These are phyloP conservation scores for Molossus alvarezi DNA, from an alignment of 2,797 vertebrate species.

Conservation along the genomic window DNA sequence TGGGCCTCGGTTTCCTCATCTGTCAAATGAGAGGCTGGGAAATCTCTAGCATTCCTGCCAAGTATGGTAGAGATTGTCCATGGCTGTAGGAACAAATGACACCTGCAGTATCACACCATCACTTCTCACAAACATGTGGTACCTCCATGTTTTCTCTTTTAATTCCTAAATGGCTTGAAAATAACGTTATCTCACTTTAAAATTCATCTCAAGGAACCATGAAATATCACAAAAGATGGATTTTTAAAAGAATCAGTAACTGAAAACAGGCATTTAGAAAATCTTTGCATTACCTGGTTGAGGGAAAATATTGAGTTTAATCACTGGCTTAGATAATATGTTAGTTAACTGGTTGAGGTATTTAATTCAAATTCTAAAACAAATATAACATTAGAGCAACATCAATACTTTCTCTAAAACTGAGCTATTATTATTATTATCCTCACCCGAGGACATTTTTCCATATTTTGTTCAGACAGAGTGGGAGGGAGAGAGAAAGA, in stretches of 20 bases:
- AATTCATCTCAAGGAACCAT: conserved; percentile 14
- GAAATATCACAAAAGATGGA: not conserved
- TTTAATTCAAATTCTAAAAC: not conserved
- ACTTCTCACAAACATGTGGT: not conserved
- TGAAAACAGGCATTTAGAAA: not conserved
- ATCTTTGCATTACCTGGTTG: not conserved
- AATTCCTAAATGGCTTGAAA: not conserved
- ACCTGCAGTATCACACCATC: not conserved
- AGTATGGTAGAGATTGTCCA: not conserved
- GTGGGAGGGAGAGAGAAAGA: too few relatives aligned
- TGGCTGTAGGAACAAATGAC: not conserved
- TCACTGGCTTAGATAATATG: not conserved
- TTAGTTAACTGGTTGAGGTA: not conserved
- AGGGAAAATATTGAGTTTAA: not conserved
- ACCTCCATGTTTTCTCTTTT: not conserved
- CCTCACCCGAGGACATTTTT: too few relatives aligned
- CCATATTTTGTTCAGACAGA: too few relatives aligned
- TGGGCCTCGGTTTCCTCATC: too few relatives aligned
- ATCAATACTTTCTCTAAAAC: not conserved
- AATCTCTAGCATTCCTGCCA: not conserved
- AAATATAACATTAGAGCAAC: not conserved
- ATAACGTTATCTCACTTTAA: not conserved
- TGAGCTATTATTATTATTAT: not conserved
- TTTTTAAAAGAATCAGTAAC: conserved; percentile 29
- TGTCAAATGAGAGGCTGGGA: not conserved